Evolutionary conservation across 2,888 invertebrate species (phyloP).

Genomic region (Drosophila mercatorum): DNA sequence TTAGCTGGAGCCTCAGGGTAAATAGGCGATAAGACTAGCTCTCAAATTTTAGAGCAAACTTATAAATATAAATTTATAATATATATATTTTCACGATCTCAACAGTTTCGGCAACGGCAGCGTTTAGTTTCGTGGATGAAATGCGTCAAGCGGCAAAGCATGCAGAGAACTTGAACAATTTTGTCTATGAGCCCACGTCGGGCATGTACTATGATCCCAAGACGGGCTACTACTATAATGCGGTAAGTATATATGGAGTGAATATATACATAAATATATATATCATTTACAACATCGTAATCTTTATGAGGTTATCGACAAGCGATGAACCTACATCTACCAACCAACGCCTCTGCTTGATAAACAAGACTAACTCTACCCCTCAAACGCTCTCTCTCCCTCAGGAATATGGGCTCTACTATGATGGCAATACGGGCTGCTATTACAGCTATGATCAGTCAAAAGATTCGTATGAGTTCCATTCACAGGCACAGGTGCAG

Average conservation of each 20-base stretch:
- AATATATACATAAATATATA: not conserved
- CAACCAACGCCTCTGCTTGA: constrained; percentile 14
- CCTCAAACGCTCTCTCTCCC: not conserved
- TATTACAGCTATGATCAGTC: constrained; percentile 93
- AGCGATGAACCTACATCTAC: constrained; percentile 40
- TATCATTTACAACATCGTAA: constrained; percentile 48
- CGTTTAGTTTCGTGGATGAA: constrained; percentile 88
- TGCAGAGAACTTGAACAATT: constrained; percentile 90
- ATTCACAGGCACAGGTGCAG: constrained; percentile 89
- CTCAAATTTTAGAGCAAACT: not conserved
- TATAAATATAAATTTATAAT: not conserved
- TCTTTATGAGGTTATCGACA: constrained; percentile 69
- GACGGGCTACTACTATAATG: constrained; percentile 95
- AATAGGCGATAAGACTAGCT: constrained; percentile 1
- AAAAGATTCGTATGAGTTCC: constrained; percentile 91
- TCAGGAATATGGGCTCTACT: constrained; percentile 94
- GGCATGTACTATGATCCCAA: constrained; percentile 95
- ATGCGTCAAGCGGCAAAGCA: constrained; percentile 91
- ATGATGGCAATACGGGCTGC: constrained; percentile 93
- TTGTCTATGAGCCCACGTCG: constrained; percentile 94
- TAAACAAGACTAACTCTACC: not conserved
- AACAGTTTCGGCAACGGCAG: constrained; percentile 67
- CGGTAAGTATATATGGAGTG: constrained; percentile 86
- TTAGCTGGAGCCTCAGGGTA: constrained; percentile 6
- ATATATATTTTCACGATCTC: not conserved